Evolutionary conservation across 2,113 vertebrate genomes (phyloP).

Genomic region (Steatornis caripensis): DNA sequence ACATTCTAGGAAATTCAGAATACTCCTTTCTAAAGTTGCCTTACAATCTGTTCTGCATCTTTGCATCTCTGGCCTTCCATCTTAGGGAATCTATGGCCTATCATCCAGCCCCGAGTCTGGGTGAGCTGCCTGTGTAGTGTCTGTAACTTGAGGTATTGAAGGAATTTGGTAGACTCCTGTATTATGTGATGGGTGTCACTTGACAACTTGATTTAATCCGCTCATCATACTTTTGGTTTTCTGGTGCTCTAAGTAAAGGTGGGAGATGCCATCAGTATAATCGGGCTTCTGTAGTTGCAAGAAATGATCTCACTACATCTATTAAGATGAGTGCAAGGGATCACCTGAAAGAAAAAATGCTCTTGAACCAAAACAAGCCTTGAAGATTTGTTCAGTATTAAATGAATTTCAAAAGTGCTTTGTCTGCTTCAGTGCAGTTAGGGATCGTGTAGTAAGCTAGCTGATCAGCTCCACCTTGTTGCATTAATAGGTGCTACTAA

Average conservation of each 20-base stretch:
- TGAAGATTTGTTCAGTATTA: neutral
- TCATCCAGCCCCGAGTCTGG: neutral
- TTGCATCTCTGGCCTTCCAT: neutral
- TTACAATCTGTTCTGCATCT: neutral
- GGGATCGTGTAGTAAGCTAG: neutral
- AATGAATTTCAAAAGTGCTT: neutral
- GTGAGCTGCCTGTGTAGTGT: neutral
- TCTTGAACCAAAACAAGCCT: neutral
- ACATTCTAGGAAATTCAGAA: neutral
- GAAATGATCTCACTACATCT: neutral
- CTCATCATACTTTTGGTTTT: neutral
- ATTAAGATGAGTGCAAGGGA: neutral
- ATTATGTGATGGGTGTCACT: neutral
- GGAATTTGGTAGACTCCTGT: neutral
- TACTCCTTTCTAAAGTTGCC: neutral
- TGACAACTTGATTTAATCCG: neutral
- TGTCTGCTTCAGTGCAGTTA: neutral
- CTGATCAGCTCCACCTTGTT: neutral
- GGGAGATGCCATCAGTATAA: neutral
- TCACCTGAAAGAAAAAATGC: neutral
- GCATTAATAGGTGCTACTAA: neutral
- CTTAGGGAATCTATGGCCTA: neutral
- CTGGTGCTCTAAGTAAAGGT: neutral
- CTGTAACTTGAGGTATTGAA: neutral
- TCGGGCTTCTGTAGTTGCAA: neutral